These are phyloP conservation scores for Calcarius lapponicus DNA, from an alignment of 2,797 vertebrate genomes.

Conservation along the genomic window DNA sequence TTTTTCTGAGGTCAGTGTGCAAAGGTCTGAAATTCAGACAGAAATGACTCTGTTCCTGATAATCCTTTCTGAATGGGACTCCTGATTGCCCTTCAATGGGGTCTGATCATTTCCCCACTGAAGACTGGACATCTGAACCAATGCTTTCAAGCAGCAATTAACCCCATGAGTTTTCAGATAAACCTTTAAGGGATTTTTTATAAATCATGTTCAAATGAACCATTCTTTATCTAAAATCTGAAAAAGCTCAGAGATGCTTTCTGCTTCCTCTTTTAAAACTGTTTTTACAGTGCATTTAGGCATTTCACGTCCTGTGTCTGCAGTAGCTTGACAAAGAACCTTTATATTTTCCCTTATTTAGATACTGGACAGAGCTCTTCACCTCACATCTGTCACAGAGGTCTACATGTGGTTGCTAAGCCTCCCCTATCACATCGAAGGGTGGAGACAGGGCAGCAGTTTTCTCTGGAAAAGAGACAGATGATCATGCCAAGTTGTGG, in stretches of 20 bases:
- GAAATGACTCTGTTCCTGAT: not conserved
- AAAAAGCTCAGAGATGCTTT: not conserved
- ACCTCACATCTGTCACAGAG: not conserved
- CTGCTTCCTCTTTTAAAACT: not conserved
- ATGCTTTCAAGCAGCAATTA: not conserved
- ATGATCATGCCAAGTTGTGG: conserved; percentile 1
- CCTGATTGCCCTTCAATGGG: not conserved
- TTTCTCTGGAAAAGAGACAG: conserved; percentile 45
- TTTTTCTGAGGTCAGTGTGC: conserved; percentile 36
- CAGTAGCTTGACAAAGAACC: not conserved
- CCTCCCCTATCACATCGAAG: conserved; percentile 21
- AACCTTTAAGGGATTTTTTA: not conserved
- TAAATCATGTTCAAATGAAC: not conserved
- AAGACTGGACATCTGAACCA: not conserved
- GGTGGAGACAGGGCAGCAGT: conserved; percentile 53
- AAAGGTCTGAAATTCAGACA: conserved; percentile 39
- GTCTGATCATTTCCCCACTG: not conserved
- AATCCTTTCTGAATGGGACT: conserved; percentile 10
- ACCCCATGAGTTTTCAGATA: not conserved
- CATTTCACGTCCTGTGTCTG: not conserved
- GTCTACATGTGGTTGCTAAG: not conserved
- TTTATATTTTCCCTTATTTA: not conserved
- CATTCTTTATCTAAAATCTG: not conserved
- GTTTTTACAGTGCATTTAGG: not conserved
- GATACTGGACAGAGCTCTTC: not conserved